Evolutionary conservation across 2,113 vertebrate genomes (phyloP), one percentile per base, ranked within the genome.

Genomic region (Perca schrenkii): DNA sequence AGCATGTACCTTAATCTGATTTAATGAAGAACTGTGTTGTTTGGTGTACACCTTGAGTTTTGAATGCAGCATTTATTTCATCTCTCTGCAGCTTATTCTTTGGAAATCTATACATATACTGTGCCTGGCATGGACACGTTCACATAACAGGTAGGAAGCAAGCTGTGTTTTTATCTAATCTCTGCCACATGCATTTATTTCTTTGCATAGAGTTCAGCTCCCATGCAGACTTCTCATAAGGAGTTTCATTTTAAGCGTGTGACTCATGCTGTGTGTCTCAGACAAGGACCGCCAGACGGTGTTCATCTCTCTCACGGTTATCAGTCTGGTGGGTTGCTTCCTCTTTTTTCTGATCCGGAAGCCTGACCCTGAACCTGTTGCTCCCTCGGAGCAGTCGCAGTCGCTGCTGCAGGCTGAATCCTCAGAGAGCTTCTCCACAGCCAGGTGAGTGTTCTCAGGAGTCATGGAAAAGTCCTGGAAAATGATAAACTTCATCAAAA

Each of bases 41-140:
- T 50, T 17, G 12, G 0, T 25, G 52, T 19, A 0, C 11, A 4
- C 11, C 3, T 63, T 22, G 31, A 34, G 11, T 3, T 53, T 2
- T 74, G 12, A 50, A 63, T n/a, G 13, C 14, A 52, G 3, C 11
- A 43, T 4, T 12, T 3, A 16, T 31, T 21, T 76, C 11, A 54
- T 93, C 52, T 76, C 43, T 68, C 89, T 86, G 21, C 94, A 99
- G 98, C 91, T 95, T 99, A 77, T 97, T 99, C 91, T 99, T 99
- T 93, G 98, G 98, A 40, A 99, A 99, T 83, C 95, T 99, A 6
- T 99, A 98, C 71, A 98, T 99, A 81, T 99, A 99, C 90, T 89
- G 96, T 1, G 97, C 97, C 65, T 99, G 98, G 98, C 97, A 96
- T 58, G 97, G 98, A 61, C 98, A 99, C 87, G 95, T 84, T 31